These are phyloP conservation scores for Aporophyla lueneburgensis DNA, from an alignment of 2,888 invertebrate genomes.

Conservation along the genomic window DNA sequence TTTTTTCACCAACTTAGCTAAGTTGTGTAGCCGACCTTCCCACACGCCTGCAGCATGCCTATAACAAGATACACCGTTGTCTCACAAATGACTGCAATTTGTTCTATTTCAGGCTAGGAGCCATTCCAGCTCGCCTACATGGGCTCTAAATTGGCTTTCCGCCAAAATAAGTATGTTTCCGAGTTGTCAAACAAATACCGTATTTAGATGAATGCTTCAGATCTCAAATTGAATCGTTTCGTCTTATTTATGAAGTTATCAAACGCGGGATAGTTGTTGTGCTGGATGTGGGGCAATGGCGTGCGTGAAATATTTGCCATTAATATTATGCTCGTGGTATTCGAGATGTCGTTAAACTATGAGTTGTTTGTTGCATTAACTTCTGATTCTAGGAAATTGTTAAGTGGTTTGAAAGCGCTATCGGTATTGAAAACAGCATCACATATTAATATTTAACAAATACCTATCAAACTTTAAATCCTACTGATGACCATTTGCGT, in stretches of 20 bases:
- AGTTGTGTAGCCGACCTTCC: slow-evolving; percentile 38
- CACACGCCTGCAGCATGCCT: slow-evolving; percentile 41
- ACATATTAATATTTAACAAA: not conserved
- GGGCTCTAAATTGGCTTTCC: slow-evolving; percentile 56
- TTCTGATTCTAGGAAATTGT: slow-evolving; percentile 7
- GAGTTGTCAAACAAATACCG: slow-evolving; percentile 62
- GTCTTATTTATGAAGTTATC: slow-evolving; percentile 46
- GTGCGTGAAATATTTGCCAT: slow-evolving; percentile 21
- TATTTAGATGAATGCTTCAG: slow-evolving; percentile 63
- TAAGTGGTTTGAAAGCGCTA: not conserved
- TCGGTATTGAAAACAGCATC: not conserved
- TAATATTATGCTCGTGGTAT: slow-evolving; percentile 16
- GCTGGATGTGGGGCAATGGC: slow-evolving; percentile 39
- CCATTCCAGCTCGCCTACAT: slow-evolving; percentile 54
- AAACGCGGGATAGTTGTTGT: slow-evolving; percentile 14
- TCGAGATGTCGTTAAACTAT: slow-evolving; percentile 15
- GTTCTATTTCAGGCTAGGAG: slow-evolving; percentile 60
- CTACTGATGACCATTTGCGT: slow-evolving; percentile 1
- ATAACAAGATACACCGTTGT: slow-evolving; percentile 59
- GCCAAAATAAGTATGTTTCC: slow-evolving; percentile 65
- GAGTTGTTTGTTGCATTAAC: slow-evolving; percentile 9
- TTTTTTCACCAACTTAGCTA: not conserved
- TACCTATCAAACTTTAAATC: not conserved
- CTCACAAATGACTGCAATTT: slow-evolving; percentile 63
- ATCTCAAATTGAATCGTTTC: slow-evolving; percentile 55